A percentile compares a stretch with the other conserved stretches of the same genome.
Conservation (phyloP, 2,888 invertebrate species). For the Callinectes sapidus region DNA sequence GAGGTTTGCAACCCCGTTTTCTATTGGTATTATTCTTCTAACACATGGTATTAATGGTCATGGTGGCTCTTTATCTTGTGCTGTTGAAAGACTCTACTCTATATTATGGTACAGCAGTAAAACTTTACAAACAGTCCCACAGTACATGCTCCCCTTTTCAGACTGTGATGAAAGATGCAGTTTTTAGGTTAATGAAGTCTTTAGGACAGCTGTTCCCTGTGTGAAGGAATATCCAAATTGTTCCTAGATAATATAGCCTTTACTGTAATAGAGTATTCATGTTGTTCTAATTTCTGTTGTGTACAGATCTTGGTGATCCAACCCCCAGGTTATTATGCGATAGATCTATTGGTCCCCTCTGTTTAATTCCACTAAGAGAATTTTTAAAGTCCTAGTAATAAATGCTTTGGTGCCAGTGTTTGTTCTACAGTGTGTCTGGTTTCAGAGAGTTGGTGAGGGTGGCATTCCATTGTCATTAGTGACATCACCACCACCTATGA, state of each 20-base stretch:
- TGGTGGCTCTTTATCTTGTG: constrained; percentile 16
- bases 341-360: constrained; percentile 55
- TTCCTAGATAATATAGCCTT: constrained; percentile 62
- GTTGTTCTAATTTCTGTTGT: constrained; percentile 45
- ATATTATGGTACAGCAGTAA: constrained; percentile 36
- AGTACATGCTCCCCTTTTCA: constrained; percentile 37
- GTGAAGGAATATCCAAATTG: constrained; percentile 51
- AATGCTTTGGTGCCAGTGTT: constrained; percentile 65
- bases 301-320: constrained; percentile 50
- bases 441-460: constrained; percentile 48
- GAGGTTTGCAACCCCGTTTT: background rate
- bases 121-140: constrained; percentile 25
- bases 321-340: constrained; percentile 54
- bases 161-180: constrained; percentile 52
- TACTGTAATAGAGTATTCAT: constrained; percentile 54
- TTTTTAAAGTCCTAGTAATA: constrained; percentile 48
- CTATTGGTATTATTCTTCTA: constrained; percentile 9
- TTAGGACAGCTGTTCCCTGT: constrained; percentile 52
- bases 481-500: constrained; percentile 31
- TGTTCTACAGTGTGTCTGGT: constrained; percentile 52
- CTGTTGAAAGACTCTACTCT: constrained; percentile 30
- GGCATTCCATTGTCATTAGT: constrained; percentile 60
- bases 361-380: constrained; percentile 49
- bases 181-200: constrained; percentile 50
- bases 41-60: background rate